Base-by-base conservation (phyloP, 2,113 vertebrate species). In the Raphicerus campestris region DNA sequence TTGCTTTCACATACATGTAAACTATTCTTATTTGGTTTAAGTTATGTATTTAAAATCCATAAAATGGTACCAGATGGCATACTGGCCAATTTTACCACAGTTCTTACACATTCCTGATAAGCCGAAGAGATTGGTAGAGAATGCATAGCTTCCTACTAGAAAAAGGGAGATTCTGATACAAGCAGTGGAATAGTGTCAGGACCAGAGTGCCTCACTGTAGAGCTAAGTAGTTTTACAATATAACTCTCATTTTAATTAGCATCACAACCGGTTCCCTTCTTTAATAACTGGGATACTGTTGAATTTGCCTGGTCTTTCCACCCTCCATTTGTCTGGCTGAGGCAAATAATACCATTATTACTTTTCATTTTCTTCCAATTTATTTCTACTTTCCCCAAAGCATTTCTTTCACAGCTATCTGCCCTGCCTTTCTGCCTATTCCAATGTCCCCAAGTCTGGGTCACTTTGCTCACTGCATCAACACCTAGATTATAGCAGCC, bases 1-100 rank as follows among this genome's bases (percentile, higher is more conserved):
- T 96, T 58, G 24, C 22, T 97, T 92, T 85, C 75, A 97, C 89
- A 86, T 92, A 97, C 88, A 97, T 97, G 98, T 63, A 98, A 98
- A 98, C 78, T 97, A 97, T 96, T 77, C 14, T 77, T 96, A 97
- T 91, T 98, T 97, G 97, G 97, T 96, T 97, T 91, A 96, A 91
- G 87, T 95, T 87, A 82, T 89, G 85, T 91, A 95, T 97, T 98
- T 89, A 97, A 97, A 97, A 98, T 90, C 97, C 94, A 96, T 97
- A 95, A 97, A 98, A 98, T 82, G 91, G 89, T 97, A 95, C 97
- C 81, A 93, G 80, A 96, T 96, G 96, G 97, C 89, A 96, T 86
- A 89, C 75, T 97, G 96, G 97, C 77, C 97, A 96, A 70, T 88
- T 97, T 98, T 96, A 92, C 97, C 97, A 96, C 87, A 78, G 78